Conservation (phyloP, 2,888 invertebrate species). For the Oxyteleia sp. region DNA sequence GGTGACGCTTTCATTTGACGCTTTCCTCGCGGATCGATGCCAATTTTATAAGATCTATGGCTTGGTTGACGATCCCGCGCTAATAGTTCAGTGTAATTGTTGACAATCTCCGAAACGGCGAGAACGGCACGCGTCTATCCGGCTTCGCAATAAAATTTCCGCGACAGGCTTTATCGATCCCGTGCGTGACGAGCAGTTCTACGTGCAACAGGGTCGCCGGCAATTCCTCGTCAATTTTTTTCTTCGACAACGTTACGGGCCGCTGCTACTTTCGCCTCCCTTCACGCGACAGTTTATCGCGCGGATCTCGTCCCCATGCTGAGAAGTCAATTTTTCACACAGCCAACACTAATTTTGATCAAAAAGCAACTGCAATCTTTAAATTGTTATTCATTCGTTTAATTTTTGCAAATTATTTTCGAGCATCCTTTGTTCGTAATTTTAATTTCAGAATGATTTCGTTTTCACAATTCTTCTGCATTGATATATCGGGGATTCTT, state of each 20-base stretch:
- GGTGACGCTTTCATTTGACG: not conserved
- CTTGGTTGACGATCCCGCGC: constrained; percentile 77
- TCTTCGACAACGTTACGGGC: constrained; percentile 11
- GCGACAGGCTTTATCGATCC: constrained; percentile 82
- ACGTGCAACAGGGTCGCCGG: constrained; percentile 76
- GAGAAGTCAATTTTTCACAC: not conserved
- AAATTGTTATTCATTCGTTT: not conserved
- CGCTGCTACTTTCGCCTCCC: not conserved
- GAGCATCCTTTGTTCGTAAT: not conserved
- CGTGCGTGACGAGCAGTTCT: constrained; percentile 71
- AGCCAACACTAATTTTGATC: no score
- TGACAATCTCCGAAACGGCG: constrained; percentile 33
- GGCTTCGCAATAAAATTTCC: constrained; percentile 80
- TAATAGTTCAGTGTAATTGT: constrained; percentile 34
- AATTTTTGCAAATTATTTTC: not conserved
- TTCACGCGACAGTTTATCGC: not conserved
- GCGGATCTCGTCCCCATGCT: not conserved
- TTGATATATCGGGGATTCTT: not conserved
- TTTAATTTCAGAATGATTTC: not conserved
- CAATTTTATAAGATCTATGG: constrained; percentile 79
- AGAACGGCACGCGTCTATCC: constrained; percentile 59
- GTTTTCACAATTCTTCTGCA: not conserved
- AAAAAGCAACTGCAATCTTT: no score
- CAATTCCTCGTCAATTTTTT: constrained; percentile 42
- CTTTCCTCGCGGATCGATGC: constrained; percentile 67